phyloP scores from a whole-genome alignment of 2,113 vertebrate species.

The Leucoraja erinaceus region DNA sequence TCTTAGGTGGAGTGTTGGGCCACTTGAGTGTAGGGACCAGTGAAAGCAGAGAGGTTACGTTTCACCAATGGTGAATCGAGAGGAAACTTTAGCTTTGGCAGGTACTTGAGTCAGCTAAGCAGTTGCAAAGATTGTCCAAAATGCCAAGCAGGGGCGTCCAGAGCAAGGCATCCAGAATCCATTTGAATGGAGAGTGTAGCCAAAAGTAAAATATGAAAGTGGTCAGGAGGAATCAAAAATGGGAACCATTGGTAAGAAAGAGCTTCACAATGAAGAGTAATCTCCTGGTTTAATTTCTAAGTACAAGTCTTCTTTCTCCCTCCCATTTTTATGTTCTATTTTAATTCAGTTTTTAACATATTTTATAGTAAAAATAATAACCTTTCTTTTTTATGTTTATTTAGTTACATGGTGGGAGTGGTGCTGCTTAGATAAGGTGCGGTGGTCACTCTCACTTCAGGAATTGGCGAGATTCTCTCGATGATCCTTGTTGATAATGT shows the following conservation, averaged over 20 bases:
- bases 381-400: neutral
- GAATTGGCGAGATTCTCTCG: too few relatives aligned
- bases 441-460: too few relatives aligned
- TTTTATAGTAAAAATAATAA: neutral
- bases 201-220: neutral
- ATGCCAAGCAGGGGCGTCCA: neutral
- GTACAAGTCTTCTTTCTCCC: neutral
- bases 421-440: too few relatives aligned
- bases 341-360: neutral
- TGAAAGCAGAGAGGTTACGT: neutral
- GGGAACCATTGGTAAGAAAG: neutral
- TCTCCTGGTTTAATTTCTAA: neutral
- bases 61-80: neutral
- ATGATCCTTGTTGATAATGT: too few relatives aligned
- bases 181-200: neutral
- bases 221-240: neutral
- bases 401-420: too few relatives aligned
- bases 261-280: neutral
- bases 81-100: neutral
- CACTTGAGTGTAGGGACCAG: neutral
- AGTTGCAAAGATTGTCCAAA: neutral
- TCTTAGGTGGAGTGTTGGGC: neutral
- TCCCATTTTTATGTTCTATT: neutral
- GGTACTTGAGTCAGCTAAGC: neutral
- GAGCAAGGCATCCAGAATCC: neutral